These are phyloP conservation scores for Jordanella pulchra DNA, from an alignment of 2,797 vertebrate genomes.

Conservation along the genomic window DNA sequence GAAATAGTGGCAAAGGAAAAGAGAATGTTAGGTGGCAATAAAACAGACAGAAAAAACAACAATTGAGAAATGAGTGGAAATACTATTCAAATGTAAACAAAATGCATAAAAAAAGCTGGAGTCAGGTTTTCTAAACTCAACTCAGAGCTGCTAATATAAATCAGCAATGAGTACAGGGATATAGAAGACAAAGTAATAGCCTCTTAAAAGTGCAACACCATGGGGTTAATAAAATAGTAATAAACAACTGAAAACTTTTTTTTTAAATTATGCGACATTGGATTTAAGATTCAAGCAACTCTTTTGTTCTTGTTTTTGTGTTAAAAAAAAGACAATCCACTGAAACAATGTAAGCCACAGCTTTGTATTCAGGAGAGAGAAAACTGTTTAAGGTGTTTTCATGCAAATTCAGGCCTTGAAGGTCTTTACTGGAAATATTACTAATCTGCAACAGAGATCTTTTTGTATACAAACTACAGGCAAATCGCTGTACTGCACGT, in stretches of 20 bases:
- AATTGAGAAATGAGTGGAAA: not conserved
- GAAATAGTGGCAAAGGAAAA: slow-evolving; percentile 24
- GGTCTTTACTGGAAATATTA: not conserved
- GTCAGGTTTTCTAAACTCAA: not conserved
- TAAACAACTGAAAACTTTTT: not conserved
- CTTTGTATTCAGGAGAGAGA: slow-evolving; percentile 7
- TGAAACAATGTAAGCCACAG: slow-evolving; percentile 13
- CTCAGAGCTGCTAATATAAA: not conserved
- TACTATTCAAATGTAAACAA: not conserved
- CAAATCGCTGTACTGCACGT: slow-evolving; percentile 20
- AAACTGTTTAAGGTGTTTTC: not conserved
- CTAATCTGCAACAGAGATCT: slow-evolving; percentile 20
- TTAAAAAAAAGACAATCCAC: not conserved
- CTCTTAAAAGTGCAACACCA: not conserved
- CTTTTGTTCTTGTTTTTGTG: not conserved
- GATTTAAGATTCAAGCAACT: not conserved
- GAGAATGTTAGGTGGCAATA: not conserved
- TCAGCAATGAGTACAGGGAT: not conserved
- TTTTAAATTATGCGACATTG: not conserved
- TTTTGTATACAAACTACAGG: slow-evolving; percentile 7
- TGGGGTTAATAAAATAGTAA: not conserved
- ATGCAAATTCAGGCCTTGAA: slow-evolving; percentile 5
- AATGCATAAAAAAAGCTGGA: not conserved
- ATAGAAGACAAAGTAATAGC: too few species aligned
- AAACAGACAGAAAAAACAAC: not conserved